Evolutionary conservation across 2,888 invertebrate species (phyloP).

Genomic region (Agrochola lota): DNA sequence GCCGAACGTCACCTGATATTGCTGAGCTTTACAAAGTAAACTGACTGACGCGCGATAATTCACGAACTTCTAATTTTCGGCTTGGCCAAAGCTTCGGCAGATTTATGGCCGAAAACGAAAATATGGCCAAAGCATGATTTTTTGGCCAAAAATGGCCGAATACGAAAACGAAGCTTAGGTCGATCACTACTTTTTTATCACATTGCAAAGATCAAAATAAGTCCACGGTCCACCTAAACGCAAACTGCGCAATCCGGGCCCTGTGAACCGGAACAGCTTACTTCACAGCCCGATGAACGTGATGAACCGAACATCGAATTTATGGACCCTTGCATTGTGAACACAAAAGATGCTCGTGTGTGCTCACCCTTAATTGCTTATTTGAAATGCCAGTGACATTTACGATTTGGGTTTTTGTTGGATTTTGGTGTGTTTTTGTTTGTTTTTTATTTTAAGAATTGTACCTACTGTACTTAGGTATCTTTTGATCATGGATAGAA

Average conservation of each 20-base stretch:
- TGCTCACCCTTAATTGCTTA: conserved; percentile 49
- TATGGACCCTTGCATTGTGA: conserved; percentile 57
- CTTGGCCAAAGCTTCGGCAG: no score
- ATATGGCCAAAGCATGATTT: no score
- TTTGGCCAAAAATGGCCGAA: no score
- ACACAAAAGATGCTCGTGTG: conserved; percentile 46
- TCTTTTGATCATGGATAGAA: background rate
- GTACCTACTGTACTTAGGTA: background rate
- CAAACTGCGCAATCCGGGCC: conserved; percentile 50
- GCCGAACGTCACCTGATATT: no score
- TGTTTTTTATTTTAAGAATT: background rate
- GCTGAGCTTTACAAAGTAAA: no score
- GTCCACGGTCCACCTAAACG: conserved; percentile 17
- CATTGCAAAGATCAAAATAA: conserved; percentile 25
- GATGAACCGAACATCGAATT: conserved; percentile 68
- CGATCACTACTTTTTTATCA: background rate
- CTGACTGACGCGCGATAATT: no score
- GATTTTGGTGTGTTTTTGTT: background rate
- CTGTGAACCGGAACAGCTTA: conserved; percentile 61
- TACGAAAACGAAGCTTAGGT: no score
- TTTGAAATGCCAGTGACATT: conserved; percentile 48
- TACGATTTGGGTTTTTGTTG: conserved; percentile 14
- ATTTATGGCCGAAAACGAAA: no score
- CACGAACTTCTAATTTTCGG: no score
- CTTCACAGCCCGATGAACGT: conserved; percentile 67